Percentiles rank a stretch among this genome's conserved stretches.
These are phyloP conservation scores for Rhynchotus rufescens DNA, from an alignment of 2,797 vertebrate genomes.

Conservation along the genomic window DNA sequence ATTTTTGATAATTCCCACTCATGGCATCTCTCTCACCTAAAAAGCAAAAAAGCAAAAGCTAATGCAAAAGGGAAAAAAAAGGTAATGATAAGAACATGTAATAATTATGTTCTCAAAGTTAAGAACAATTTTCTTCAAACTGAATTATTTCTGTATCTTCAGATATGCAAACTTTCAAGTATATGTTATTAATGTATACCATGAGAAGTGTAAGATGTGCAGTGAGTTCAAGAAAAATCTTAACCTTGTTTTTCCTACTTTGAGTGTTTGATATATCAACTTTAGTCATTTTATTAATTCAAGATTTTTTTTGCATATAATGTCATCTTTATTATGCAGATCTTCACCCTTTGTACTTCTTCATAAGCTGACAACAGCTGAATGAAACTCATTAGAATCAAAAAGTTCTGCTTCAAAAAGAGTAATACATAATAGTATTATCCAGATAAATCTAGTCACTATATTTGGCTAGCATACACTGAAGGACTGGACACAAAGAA, in stretches of 20 bases:
- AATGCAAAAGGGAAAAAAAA: background rate
- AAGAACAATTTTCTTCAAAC: slow-evolving; percentile 3
- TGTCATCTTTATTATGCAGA: slow-evolving; percentile 14
- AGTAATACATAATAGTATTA: background rate
- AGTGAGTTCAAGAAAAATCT: slow-evolving; percentile 33
- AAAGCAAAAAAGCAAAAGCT: slow-evolving; percentile 13
- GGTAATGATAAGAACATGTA: background rate
- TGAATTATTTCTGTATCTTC: background rate
- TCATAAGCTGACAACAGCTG: background rate
- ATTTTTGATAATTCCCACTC: slow-evolving; percentile 2
- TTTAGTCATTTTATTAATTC: slow-evolving; percentile 7
- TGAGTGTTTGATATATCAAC: background rate
- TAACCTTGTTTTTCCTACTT: background rate
- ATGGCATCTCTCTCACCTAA: background rate
- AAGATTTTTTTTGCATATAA: background rate
- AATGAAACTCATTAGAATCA: slow-evolving; percentile 18
- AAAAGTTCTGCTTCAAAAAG: background rate
- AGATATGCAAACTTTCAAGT: background rate
- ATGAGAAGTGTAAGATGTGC: slow-evolving; percentile 7
- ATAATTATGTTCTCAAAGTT: background rate
- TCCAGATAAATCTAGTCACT: background rate
- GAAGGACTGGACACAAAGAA: background rate
- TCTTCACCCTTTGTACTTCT: slow-evolving; percentile 1
- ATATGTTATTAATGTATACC: background rate
- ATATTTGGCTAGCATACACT: background rate